Evolutionary conservation across 2,797 vertebrate genomes (phyloP).

Genomic region (Thripadectes ignobilis): DNA sequence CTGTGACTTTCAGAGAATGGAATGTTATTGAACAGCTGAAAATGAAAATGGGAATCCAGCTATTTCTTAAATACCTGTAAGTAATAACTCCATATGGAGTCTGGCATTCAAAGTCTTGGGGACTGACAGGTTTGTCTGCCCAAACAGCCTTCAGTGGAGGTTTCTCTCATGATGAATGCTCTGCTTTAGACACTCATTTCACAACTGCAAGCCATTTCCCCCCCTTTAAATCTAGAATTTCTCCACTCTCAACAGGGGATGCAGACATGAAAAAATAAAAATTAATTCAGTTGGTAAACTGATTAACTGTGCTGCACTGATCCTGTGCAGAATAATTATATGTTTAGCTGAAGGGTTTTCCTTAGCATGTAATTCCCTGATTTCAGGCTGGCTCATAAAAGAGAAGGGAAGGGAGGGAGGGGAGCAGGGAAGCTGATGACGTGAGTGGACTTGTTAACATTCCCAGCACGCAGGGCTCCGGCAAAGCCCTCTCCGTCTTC

Average conservation of each 20-base stretch:
- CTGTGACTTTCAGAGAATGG: background rate
- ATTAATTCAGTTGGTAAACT: constrained; percentile 70
- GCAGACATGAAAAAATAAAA: constrained; percentile 58
- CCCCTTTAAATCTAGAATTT: constrained; percentile 23
- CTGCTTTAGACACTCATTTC: constrained; percentile 30
- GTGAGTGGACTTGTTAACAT: constrained; percentile 67
- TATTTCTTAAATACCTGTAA: constrained; percentile 26
- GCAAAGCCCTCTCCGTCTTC: constrained; percentile 63
- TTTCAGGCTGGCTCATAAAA: constrained; percentile 74
- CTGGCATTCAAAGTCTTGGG: constrained; percentile 11
- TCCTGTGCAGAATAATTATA: constrained; percentile 76
- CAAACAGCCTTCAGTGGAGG: constrained; percentile 25
- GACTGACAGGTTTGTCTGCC: constrained; percentile 41
- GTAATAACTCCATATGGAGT: constrained; percentile 23
- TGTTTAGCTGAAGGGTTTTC: constrained; percentile 75
- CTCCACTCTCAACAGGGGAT: constrained; percentile 34
- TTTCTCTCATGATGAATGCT: background rate
- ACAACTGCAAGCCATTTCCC: background rate
- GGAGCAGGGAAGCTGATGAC: constrained; percentile 65
- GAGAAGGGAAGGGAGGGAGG: constrained; percentile 38
- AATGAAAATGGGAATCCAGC: constrained; percentile 34
- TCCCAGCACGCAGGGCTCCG: constrained; percentile 56
- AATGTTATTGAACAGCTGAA: constrained; percentile 17
- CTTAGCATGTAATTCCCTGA: constrained; percentile 75
- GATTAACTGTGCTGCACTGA: constrained; percentile 71